Evolutionary conservation across 2,113 vertebrate species (phyloP), one percentile per base, ranked within the genome.

Genomic region (Rhinolophus sinicus): DNA sequence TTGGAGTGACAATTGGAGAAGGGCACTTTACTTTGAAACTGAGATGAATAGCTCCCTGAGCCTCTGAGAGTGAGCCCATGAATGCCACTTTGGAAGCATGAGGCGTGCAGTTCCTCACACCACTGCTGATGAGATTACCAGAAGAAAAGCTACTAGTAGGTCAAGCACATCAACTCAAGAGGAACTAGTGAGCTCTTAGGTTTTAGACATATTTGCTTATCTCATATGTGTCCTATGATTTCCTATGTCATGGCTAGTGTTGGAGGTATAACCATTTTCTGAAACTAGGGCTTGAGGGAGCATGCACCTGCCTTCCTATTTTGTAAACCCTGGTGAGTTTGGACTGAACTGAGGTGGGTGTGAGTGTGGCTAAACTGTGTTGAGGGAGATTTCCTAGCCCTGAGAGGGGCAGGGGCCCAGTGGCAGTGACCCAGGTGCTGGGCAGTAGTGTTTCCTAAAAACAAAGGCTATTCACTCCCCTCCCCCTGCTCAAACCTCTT

Each of bases 1-100:
- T 93, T 83, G 73, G 69, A 96, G 40, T 84, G 83, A 90, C 81
- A 93, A 94, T 21, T 64, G 62, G 69, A 78, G 70, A 93, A 62
- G 69, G 62, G 47, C 30, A 60, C 50, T 95, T 93, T 84, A 81
- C 28, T 93, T 93, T 82, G 38, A 95, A 95, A 90, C 22, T 4
- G 67, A 72, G 50, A 38, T 94, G 62, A 88, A 58, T 78, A 72
- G 54, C 33, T 75, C 87, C 38, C 50, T 40, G 47, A 86, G 16
- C 28, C 47, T 94, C 72, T 21, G 58, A 76, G 26, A n/a, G 24
- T 78, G 47, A 26, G 73, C 30, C 83, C 50, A 28, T 35, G 35
- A 87, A 50, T 78, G 91, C 73, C n/a, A 84, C 65, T 93, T 76
- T 12, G 11, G 73, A 78, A 82, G 56, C 38, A 40, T 11, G 30